phyloP scores from a whole-genome alignment of 2,113 vertebrate species.

The Poeciliopsis turrubarensis region DNA sequence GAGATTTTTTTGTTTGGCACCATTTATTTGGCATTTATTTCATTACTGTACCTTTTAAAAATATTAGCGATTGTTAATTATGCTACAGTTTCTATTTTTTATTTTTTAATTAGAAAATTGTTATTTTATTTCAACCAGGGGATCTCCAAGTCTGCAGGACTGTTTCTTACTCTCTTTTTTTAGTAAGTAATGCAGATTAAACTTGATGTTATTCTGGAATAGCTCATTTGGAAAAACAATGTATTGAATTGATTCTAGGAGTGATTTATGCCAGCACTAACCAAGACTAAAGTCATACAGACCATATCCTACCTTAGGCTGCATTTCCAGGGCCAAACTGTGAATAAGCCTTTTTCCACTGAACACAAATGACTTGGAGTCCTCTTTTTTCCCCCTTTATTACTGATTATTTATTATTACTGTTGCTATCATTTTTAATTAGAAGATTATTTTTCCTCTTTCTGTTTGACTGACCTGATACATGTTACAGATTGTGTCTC shows the following conservation, averaged over 20 bases:
- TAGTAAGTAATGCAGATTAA: conserved; percentile 23
- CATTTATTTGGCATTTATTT: conserved; percentile 49
- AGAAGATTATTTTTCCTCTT: conserved; percentile 42
- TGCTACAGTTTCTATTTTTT: conserved; percentile 19
- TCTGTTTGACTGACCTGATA: conserved; percentile 69
- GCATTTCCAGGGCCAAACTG: conserved; percentile 50
- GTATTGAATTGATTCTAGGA: conserved; percentile 44
- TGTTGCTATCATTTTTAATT: conserved; percentile 18
- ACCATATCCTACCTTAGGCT: conserved; percentile 47
- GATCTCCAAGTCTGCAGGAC: conserved; percentile 62
- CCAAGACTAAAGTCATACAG: conserved; percentile 39
- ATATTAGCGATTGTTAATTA: not conserved
- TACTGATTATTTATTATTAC: too few relatives aligned
- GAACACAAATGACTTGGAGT: conserved; percentile 66
- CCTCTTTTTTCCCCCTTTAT: conserved; percentile 49
- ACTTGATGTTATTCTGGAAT: conserved; percentile 20
- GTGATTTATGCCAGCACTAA: conserved; percentile 51
- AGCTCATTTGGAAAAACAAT: conserved; percentile 10
- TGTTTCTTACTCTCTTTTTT: conserved; percentile 22
- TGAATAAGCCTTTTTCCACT: conserved; percentile 45
- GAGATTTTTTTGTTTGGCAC: conserved; percentile 31
- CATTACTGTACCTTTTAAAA: conserved; percentile 52
- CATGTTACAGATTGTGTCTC: conserved; percentile 64
- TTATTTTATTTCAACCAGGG: conserved; percentile 17
- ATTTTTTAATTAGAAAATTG: not conserved